These are phyloP conservation scores for Metacarcinus magister DNA, from an alignment of 2,888 invertebrate species.

Conservation along the genomic window DNA sequence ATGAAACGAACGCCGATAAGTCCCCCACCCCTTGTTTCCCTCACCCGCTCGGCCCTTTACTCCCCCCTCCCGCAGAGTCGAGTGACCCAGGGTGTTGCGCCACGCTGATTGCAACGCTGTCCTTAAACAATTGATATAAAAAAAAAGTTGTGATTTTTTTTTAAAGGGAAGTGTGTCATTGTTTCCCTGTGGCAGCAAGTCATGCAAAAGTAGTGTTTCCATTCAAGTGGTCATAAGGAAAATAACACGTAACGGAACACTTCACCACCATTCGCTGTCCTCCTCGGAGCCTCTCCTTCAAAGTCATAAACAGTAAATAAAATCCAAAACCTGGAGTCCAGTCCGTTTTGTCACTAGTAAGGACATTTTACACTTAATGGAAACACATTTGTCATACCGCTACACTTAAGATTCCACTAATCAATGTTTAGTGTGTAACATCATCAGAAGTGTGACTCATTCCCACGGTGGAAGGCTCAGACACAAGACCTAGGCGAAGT, in stretches of 20 bases:
- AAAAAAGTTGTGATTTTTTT: neutral
- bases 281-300: neutral
- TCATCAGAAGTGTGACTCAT: neutral
- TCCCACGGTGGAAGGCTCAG: neutral
- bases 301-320: neutral
- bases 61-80: constrained; percentile 7
- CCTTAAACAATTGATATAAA: neutral
- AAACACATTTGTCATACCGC: neutral
- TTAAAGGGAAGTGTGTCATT: neutral
- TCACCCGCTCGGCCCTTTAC: neutral
- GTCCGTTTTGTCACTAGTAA: neutral
- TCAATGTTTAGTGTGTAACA: neutral
- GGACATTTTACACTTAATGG: neutral
- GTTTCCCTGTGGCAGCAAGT: neutral
- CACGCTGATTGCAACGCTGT: neutral
- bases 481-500: neutral
- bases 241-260: neutral
- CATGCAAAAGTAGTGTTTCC: neutral
- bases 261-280: neutral
- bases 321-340: neutral
- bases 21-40: neutral
- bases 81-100: neutral
- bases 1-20: constrained; percentile 12
- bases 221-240: neutral
- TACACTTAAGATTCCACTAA: neutral